Conservation (phyloP, 2,888 invertebrate genomes). For the Phyllotreta cruciferae region DNA sequence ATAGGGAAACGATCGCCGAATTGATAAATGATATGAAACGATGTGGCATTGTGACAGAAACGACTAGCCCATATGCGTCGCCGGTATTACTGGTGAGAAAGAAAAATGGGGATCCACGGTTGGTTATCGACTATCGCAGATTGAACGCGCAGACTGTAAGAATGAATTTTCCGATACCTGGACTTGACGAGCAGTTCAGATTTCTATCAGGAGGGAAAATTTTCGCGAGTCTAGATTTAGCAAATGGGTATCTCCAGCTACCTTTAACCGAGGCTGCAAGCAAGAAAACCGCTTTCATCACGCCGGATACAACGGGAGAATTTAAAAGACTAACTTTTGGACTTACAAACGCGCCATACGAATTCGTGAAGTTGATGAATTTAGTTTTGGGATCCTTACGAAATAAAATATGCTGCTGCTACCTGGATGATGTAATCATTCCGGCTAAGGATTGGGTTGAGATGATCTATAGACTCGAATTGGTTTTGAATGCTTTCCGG, state of each 20-base stretch:
- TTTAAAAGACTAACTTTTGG: slow-evolving; percentile 37
- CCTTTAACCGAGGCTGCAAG: slow-evolving; percentile 17
- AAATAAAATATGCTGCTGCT: slow-evolving; percentile 32
- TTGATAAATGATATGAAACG: slow-evolving; percentile 28
- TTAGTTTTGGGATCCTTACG: slow-evolving; percentile 33
- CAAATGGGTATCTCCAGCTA: slow-evolving; percentile 32
- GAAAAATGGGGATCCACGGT: slow-evolving; percentile 37
- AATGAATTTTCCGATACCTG: slow-evolving; percentile 40
- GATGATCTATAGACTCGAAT: slow-evolving; percentile 41
- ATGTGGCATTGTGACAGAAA: slow-evolving; percentile 28
- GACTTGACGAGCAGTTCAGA: slow-evolving; percentile 16
- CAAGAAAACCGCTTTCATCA: slow-evolving; percentile 36
- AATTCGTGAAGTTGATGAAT: slow-evolving; percentile 35
- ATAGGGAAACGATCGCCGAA: slow-evolving; percentile 27
- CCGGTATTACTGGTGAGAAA: slow-evolving; percentile 42
- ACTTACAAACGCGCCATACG: slow-evolving; percentile 19
- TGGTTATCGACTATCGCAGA: slow-evolving; percentile 41
- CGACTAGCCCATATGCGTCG: slow-evolving; percentile 29
- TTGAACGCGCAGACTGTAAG: slow-evolving; percentile 41
- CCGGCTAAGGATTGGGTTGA: slow-evolving; percentile 35
- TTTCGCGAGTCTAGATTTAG: slow-evolving; percentile 21
- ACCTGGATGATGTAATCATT: slow-evolving; percentile 36
- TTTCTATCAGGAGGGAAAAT: slow-evolving; percentile 9
- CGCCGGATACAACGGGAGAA: slow-evolving; percentile 44
- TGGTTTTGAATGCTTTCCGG: slow-evolving; percentile 42